These are phyloP conservation scores for Machimus atricapillus DNA, from an alignment of 2,888 invertebrate genomes.

Conservation along the genomic window DNA sequence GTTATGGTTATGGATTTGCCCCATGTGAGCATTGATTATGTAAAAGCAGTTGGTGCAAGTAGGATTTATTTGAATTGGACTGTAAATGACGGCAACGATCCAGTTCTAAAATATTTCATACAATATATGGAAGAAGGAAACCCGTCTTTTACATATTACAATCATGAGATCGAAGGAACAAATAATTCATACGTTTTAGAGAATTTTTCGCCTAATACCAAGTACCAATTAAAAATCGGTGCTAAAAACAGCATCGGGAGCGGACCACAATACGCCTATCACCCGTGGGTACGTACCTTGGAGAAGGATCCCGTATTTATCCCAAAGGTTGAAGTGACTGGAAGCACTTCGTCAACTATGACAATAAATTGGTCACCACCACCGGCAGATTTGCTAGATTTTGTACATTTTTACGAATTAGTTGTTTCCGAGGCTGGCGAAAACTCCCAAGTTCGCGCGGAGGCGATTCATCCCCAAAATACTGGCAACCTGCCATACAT, in stretches of 20 bases:
- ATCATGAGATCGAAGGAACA: constrained; percentile 68
- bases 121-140: constrained; percentile 67
- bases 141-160: constrained; percentile 68
- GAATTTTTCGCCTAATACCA: constrained; percentile 70
- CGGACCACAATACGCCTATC: constrained; percentile 65
- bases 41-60: constrained; percentile 76
- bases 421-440: constrained; percentile 69
- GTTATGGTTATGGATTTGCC: constrained; percentile 75
- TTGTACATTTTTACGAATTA: constrained; percentile 79
- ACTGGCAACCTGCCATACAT: constrained; percentile 75
- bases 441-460: constrained; percentile 63
- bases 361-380: constrained; percentile 82
- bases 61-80: constrained; percentile 86
- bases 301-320: constrained; percentile 78
- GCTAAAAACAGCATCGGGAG: constrained; percentile 73
- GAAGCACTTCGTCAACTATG: constrained; percentile 71
- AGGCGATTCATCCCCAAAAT: constrained; percentile 72
- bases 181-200: constrained; percentile 75
- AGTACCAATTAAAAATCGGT: constrained; percentile 72
- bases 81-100: constrained; percentile 76
- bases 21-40: constrained; percentile 73
- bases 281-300: constrained; percentile 69
- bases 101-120: constrained; percentile 68
- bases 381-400: constrained; percentile 69
- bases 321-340: constrained; percentile 80